Conservation (phyloP, 92 coral and sea anemone species). For the Parazoanthus swiftii region DNA sequence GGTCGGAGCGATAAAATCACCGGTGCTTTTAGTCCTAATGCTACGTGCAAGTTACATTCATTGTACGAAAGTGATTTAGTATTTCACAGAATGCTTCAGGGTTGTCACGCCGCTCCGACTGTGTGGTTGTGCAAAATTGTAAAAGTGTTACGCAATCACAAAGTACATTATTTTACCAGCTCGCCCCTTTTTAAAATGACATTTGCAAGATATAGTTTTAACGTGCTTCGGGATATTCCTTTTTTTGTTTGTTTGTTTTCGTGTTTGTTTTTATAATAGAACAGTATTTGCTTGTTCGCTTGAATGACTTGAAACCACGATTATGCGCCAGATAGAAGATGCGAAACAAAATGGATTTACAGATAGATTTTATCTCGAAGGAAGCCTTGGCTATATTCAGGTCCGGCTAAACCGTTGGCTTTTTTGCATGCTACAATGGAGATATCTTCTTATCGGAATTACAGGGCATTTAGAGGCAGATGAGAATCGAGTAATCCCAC, state of each 20-base stretch:
- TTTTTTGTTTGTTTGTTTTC: neutral
- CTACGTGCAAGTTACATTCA: constrained; percentile 27
- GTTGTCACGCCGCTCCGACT: constrained; percentile 26
- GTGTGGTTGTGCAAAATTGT: neutral
- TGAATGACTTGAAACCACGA: constrained; percentile 19
- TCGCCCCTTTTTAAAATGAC: neutral
- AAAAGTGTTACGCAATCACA: neutral
- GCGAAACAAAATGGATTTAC: constrained; percentile 28
- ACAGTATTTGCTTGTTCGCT: constrained; percentile 11
- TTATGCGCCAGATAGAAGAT: constrained; percentile 9
- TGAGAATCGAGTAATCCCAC: constrained; percentile 20
- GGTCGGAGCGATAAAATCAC: constrained; percentile 14
- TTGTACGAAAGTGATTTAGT: constrained; percentile 38
- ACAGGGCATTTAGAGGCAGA: neutral
- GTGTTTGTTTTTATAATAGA: constrained; percentile 17
- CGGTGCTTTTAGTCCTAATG: neutral
- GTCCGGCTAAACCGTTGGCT: neutral
- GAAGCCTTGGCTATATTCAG: constrained; percentile 17
- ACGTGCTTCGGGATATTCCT: constrained; percentile 19
- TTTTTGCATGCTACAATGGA: constrained; percentile 16
- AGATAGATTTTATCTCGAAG: constrained; percentile 9
- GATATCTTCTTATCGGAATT: constrained; percentile 25
- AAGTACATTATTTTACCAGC: constrained; percentile 2
- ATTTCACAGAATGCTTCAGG: constrained; percentile 28
- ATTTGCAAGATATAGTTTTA: neutral